Base-by-base conservation (phyloP, 2,113 vertebrate species). In the Rhadina sibilatrix region DNA sequence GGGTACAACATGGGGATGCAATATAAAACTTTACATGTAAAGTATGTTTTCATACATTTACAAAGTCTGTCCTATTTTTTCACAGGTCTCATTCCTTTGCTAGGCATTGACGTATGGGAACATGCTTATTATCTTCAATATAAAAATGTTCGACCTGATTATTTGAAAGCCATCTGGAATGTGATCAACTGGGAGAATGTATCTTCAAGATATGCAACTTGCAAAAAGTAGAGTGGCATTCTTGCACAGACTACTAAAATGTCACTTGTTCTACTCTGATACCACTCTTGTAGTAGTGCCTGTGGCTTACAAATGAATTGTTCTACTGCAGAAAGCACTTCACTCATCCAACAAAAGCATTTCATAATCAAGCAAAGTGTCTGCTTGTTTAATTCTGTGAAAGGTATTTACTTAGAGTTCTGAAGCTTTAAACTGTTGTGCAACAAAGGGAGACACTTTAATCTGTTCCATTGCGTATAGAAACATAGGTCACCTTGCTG, bases 51-150 rank as follows among this genome's bases (percentile, higher is more conserved):
- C 35, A 27, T 31, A 50, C 12, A 47, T 64, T 47, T 54, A 44
- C 12, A 64, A 24, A 42, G 35, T 38, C 10, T 56, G 16, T 23
- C 31, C 15, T 68, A 25, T 47, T 64, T 56, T 78, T 77, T 69
- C 19, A 52, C 63, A 99, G 99, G 99, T 95, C 99, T 99, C 46
- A 95, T 99, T 91, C 99, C 99, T 27, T 98, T 99, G n/a, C 97
- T 99, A 42, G 99, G 99, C 70, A 99, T 99, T 8, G 99, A 99
- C 2, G 99, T 99, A 27, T 99, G 99, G 99, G 99, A 99, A 89
- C 99, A 99, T 50, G 99, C 99, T 49, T 99, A 99, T 83, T 99
- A 99, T 91, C 98, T 99, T 78, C 99, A 99, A 84, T 99, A 99
- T 97, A 99, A 99, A 97, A 99, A 99, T 28, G 99, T 99, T 83